Percentiles rank a stretch among this genome's conserved stretches.
Evolutionary conservation across 2,797 vertebrate genomes (phyloP).

Genomic region (Intellagama lesueurii): DNA sequence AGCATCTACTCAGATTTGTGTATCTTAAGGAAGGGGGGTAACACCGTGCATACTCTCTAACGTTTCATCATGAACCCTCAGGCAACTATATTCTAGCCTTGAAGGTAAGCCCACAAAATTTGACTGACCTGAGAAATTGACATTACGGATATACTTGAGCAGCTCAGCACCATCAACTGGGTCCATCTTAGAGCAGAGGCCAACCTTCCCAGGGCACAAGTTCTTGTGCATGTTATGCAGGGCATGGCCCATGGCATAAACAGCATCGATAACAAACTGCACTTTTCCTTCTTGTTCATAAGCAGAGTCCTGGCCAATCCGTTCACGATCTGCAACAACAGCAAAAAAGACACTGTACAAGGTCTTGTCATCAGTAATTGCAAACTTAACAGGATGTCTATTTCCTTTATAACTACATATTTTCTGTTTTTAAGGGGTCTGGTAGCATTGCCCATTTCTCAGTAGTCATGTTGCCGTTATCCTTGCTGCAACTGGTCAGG

Average conservation of each 20-base stretch:
- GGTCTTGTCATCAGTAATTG: neutral
- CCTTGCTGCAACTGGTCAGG: no score
- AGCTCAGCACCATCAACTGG: slow-evolving; percentile 89
- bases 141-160: slow-evolving; percentile 92
- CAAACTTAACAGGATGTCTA: neutral
- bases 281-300: slow-evolving; percentile 97
- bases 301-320: slow-evolving; percentile 91
- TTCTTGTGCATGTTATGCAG: slow-evolving; percentile 94
- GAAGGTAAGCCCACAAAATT: rapidly evolving
- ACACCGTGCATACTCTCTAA: no score
- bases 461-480: no score
- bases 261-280: slow-evolving; percentile 93
- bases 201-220: slow-evolving; percentile 90
- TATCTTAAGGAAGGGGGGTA: no score
- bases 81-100: neutral
- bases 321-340: slow-evolving; percentile 85
- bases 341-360: neutral
- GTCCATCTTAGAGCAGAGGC: slow-evolving; percentile 91
- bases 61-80: no score
- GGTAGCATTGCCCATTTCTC: no score
- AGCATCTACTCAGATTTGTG: neutral
- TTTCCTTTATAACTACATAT: neutral
- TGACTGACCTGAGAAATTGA: slow-evolving; percentile 92
- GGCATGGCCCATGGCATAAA: slow-evolving; percentile 95
- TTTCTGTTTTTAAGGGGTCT: neutral